These are phyloP conservation scores for Gobio occitaniae DNA, from an alignment of 2,797 vertebrate species.

Conservation along the genomic window DNA sequence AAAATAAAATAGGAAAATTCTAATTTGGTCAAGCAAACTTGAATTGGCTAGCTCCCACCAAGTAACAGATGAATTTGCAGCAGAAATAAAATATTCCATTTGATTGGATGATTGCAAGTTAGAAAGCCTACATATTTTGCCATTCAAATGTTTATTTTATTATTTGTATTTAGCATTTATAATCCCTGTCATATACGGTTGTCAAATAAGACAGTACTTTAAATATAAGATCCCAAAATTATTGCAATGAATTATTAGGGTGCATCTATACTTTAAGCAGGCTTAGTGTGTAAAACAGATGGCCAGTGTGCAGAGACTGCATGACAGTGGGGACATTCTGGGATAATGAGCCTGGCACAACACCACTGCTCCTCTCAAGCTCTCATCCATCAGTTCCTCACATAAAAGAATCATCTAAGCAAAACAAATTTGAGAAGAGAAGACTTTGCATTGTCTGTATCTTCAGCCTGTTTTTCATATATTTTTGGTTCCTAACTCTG, in stretches of 20 bases:
- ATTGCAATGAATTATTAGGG: not conserved
- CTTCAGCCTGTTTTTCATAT: not conserved
- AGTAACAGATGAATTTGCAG: too few species aligned
- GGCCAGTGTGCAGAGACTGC: conserved; percentile 2
- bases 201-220: not conserved
- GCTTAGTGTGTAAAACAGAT: not conserved
- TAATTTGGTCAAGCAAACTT: too few species aligned
- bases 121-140: too few species aligned
- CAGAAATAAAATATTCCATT: too few species aligned
- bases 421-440: conserved; percentile 2
- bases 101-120: too few species aligned
- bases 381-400: conserved; percentile 7
- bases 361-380: not conserved
- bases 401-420: conserved; percentile 25
- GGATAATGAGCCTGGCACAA: conserved; percentile 37
- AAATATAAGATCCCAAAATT: not conserved
- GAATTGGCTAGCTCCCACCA: too few species aligned
- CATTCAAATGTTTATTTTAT: too few species aligned
- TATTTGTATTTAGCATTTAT: not conserved
- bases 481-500: not conserved
- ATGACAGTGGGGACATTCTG: conserved; percentile 25
- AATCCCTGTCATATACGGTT: not conserved
- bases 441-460: not conserved
- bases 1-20: too few species aligned
- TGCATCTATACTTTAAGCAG: not conserved